These are phyloP conservation scores for Triplophysa rosa DNA, from an alignment of 2,113 vertebrate genomes.

Conservation along the genomic window DNA sequence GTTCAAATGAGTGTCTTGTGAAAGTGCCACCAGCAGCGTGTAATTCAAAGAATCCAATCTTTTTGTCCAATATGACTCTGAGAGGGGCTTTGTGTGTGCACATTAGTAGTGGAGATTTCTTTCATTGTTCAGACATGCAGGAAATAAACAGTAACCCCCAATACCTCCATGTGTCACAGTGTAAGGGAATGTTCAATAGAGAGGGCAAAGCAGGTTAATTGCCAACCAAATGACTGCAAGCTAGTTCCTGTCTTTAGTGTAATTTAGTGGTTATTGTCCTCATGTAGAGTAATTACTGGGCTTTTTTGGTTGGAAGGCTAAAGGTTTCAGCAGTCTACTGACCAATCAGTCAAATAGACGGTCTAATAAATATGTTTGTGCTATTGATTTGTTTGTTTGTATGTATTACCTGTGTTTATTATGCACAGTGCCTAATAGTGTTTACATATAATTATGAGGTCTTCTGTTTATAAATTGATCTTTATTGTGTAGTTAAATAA, in stretches of 20 bases:
- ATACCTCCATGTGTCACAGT: neutral
- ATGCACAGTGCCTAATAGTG: neutral
- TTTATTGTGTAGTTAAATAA: too few species aligned
- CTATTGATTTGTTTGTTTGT: slow-evolving; percentile 3
- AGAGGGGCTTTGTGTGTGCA: neutral
- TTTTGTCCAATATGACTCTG: slow-evolving; percentile 14
- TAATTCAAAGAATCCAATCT: neutral
- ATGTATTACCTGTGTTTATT: neutral
- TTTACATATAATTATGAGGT: neutral
- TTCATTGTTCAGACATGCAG: neutral
- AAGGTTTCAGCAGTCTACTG: neutral
- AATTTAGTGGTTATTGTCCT: slow-evolving; percentile 27
- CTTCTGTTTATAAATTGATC: neutral
- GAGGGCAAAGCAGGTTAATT: slow-evolving; percentile 58
- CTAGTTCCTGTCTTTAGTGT: slow-evolving; percentile 50
- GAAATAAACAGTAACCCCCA: neutral
- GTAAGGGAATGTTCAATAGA: neutral
- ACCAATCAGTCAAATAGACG: neutral
- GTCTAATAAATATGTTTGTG: neutral
- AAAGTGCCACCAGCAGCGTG: neutral
- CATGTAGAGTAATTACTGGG: neutral
- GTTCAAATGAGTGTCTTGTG: neutral
- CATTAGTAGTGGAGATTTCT: neutral
- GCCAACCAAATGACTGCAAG: slow-evolving; percentile 57
- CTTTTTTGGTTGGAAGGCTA: neutral